Base-by-base conservation (phyloP, 2,113 vertebrate genomes). In the Piaya cayana region DNA sequence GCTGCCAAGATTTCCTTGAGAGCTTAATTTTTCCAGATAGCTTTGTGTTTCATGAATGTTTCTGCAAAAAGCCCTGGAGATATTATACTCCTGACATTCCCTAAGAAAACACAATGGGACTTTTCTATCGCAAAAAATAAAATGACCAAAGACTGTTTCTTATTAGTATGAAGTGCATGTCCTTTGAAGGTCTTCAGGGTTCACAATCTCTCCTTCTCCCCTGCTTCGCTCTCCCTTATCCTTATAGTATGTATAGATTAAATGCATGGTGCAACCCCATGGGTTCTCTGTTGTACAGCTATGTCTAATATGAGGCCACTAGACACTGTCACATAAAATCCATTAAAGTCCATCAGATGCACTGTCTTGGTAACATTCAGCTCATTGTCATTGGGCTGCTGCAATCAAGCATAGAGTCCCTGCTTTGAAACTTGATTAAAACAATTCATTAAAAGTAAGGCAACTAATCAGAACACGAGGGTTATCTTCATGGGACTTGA, bases 341-440 rank as follows among this genome's bases (percentile, higher is more conserved):
- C 95, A 96, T 97, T 97, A 91, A 97, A 97, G 97, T 96, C 96
- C 95, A 96, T 97, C 97, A 97, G 95, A 95, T 96, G 94, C 94
- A 93, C 94, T 95, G 95, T 95, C 96, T 96, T 93, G 92, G 96
- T 95, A 97, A 95, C 96, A 93, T 89, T 92, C 90, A 60, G 95
- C 94, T 97, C 90, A 90, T 95, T 97, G 96, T 97, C 97, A 97
- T 90, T 95, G 96, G 96, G 86, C 95, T 86, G 94, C 91, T 93
- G 94, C 96, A 97, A 96, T 96, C 95, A 97, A 97, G 97, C 97
- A 97, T 96, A 96, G 93, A 97, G 94, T 85, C 88, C 95, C 88
- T 91, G 93, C 95, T 96, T 97, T 97, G 97, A 97, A 96, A 96
- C 96, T 97, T 97, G 97, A 97, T 97, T 97, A 97, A 97, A 97